Evolutionary conservation across 2,113 vertebrate genomes (phyloP).

Genomic region (Dipodomys ordii): DNA sequence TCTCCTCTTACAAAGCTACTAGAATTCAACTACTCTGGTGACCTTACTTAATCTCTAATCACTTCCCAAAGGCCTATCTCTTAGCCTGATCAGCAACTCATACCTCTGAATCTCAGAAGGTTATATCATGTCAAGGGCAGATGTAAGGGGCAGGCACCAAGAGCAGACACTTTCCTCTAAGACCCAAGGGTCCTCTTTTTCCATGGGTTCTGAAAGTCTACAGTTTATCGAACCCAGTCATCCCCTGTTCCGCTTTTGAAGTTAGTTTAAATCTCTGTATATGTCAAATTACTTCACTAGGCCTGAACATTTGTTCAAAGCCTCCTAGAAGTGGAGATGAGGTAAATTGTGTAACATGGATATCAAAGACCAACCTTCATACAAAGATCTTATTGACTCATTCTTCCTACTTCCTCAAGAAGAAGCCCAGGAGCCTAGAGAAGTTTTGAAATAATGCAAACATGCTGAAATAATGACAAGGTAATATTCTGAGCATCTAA

Average conservation of each 20-base stretch:
- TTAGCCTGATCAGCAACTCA: background rate
- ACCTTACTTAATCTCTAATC: background rate
- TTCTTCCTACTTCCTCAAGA: background rate
- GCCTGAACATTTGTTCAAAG: background rate
- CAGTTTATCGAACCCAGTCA: background rate
- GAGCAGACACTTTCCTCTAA: background rate
- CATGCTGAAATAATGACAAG: background rate
- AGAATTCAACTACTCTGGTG: background rate
- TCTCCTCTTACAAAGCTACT: background rate
- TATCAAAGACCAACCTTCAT: background rate
- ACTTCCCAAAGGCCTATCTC: background rate
- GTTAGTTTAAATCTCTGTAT: background rate
- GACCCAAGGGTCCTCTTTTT: background rate
- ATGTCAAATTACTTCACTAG: background rate
- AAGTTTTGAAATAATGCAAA: background rate
- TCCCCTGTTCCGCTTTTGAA: constrained; percentile 6
- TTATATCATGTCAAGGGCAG: background rate
- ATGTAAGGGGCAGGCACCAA: fast-evolving
- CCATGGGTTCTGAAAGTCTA: background rate
- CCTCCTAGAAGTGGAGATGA: too few relatives aligned
- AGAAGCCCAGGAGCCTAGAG: background rate
- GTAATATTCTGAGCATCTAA: background rate
- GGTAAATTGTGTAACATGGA: background rate
- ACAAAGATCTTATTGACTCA: background rate
- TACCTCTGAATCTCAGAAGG: background rate